A percentile compares a stretch with the other conserved stretches of the same genome.
phyloP scores from a whole-genome alignment of 1,140 invertebrate species.

The Ceratina calcarata region DNA sequence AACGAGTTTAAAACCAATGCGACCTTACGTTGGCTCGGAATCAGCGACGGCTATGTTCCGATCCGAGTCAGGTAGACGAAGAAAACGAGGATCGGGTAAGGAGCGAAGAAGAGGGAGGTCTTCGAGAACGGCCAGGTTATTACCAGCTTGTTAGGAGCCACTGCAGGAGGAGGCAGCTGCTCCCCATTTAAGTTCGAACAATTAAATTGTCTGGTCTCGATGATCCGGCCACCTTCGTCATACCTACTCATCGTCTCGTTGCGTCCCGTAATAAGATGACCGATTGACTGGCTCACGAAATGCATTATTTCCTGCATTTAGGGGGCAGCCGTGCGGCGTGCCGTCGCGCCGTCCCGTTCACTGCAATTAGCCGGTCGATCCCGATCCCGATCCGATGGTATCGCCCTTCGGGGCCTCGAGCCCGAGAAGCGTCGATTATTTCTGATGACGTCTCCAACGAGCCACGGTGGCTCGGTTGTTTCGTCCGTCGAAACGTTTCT shows the following conservation, averaged over 20 bases:
- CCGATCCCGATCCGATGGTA: constrained; percentile 21
- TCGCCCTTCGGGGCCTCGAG: neutral
- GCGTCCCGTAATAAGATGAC: constrained; percentile 55
- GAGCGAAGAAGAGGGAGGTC: constrained; percentile 20
- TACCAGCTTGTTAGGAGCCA: constrained; percentile 77
- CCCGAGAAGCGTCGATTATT: constrained; percentile 40
- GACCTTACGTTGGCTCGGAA: neutral
- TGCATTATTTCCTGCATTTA: constrained; percentile 59
- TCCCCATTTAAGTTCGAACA: constrained; percentile 78
- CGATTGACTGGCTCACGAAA: constrained; percentile 49
- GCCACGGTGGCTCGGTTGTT: constrained; percentile 2
- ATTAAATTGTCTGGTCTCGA: constrained; percentile 74
- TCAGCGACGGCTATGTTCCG: neutral
- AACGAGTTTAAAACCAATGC: neutral
- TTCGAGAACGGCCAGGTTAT: constrained; percentile 70
- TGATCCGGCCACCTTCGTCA: constrained; percentile 49
- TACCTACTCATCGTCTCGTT: constrained; percentile 53
- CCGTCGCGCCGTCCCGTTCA: constrained; percentile 7
- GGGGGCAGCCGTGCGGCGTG: neutral
- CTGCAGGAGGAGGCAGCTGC: constrained; percentile 74
- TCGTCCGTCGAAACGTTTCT: neutral
- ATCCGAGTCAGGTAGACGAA: neutral
- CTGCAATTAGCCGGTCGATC: constrained; percentile 47
- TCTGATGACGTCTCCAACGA: constrained; percentile 33
- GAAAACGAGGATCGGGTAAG: neutral